Evolutionary conservation across 2,888 invertebrate species (phyloP).

Genomic region (Apamea anceps): DNA sequence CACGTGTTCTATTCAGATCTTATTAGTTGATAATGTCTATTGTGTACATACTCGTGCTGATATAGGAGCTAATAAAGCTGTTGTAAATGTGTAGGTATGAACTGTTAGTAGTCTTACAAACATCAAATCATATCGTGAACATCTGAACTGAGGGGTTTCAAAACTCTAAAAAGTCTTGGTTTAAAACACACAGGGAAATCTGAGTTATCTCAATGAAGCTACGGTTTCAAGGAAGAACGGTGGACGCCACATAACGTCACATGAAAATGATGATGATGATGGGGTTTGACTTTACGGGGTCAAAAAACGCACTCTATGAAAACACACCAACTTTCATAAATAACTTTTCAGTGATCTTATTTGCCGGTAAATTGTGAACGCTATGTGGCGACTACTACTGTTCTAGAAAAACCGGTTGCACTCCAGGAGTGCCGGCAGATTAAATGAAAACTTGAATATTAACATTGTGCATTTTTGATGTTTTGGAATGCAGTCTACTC

Average conservation of each 20-base stretch:
- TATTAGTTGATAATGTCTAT: slow-evolving; percentile 49
- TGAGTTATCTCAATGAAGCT: background rate
- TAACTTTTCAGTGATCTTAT: background rate
- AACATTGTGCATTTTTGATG: no score
- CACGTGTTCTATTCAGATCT: slow-evolving; percentile 49
- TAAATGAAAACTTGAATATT: no score
- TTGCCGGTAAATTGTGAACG: background rate
- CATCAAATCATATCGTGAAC: background rate
- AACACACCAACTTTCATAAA: no score
- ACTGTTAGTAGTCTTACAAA: background rate
- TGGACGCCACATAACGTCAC: background rate
- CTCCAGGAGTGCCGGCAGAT: no score
- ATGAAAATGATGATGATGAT: background rate
- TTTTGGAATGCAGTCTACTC: no score
- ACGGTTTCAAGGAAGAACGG: background rate
- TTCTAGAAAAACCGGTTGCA: no score
- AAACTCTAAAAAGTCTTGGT: background rate
- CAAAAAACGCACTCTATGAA: no score
- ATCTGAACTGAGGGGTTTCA: background rate
- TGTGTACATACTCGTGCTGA: slow-evolving; percentile 31
- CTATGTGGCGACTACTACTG: background rate
- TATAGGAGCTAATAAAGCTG: slow-evolving; percentile 24
- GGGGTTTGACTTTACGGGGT: no score
- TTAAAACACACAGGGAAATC: background rate
- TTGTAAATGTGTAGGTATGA: background rate